These are phyloP conservation scores for Thermophis baileyi DNA, from an alignment of 2,113 vertebrate genomes.

Conservation along the genomic window DNA sequence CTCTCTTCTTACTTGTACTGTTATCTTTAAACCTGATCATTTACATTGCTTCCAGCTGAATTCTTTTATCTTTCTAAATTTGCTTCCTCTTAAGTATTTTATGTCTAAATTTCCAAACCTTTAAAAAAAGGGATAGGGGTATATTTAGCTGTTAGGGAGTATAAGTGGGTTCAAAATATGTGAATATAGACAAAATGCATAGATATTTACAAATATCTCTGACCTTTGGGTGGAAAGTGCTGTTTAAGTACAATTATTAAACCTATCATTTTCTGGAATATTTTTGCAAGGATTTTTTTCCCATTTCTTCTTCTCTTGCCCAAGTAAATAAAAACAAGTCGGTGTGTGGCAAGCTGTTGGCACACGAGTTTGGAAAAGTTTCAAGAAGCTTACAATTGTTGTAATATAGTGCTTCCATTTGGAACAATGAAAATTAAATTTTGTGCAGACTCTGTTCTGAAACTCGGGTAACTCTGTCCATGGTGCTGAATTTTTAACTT, in stretches of 20 bases:
- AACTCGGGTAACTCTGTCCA: constrained; percentile 27
- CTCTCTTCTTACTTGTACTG: neutral
- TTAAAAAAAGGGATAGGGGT: constrained; percentile 7
- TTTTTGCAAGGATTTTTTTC: constrained; percentile 23
- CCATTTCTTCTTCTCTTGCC: neutral
- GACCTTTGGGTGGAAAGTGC: constrained; percentile 32
- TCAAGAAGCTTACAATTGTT: neutral
- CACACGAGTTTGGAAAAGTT: neutral
- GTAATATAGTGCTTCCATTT: neutral
- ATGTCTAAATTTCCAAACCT: constrained; percentile 35
- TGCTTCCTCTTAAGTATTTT: neutral
- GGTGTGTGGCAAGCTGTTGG: constrained; percentile 12
- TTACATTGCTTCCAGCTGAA: neutral
- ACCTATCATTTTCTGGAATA: constrained; percentile 40
- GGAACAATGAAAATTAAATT: constrained; percentile 22
- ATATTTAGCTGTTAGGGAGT: neutral
- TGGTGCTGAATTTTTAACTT: constrained; percentile 35
- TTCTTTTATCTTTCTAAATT: neutral
- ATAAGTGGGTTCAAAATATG: neutral
- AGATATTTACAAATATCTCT: constrained; percentile 36
- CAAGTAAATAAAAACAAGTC: constrained; percentile 33
- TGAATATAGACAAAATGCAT: constrained; percentile 35
- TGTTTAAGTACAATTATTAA: constrained; percentile 32
- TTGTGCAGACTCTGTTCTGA: constrained; percentile 18
- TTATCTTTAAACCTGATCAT: neutral